phyloP scores from a whole-genome alignment of 2,113 vertebrate species.

The Ginglymostoma cirratum region DNA sequence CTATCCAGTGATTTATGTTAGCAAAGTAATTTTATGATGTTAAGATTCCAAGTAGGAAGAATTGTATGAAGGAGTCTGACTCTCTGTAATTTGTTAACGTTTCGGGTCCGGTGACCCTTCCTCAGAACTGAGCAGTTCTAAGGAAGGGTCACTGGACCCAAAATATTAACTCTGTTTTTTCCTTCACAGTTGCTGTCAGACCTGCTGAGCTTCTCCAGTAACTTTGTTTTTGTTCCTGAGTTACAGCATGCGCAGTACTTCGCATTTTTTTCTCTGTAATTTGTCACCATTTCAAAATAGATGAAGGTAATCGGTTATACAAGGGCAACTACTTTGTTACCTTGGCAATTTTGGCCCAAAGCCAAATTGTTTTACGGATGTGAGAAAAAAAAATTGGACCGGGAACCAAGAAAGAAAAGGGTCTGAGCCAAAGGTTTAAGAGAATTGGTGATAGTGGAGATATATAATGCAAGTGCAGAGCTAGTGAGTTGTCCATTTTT shows the following conservation, averaged over 20 bases:
- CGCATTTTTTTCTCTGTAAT: too few species aligned
- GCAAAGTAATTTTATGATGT: neutral
- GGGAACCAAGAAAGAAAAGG: neutral
- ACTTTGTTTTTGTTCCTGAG: too few species aligned
- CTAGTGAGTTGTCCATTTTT: neutral
- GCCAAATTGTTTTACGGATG: neutral
- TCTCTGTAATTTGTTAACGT: neutral
- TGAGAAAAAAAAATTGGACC: neutral
- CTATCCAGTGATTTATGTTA: neutral
- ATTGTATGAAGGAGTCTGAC: neutral
- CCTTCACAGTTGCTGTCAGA: too few species aligned
- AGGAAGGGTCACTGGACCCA: too few species aligned
- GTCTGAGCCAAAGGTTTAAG: neutral
- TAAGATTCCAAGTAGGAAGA: neutral
- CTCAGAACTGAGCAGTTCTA: too few species aligned
- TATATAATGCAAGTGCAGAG: neutral
- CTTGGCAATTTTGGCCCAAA: neutral
- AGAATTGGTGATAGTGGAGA: neutral
- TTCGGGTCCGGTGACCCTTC: too few species aligned
- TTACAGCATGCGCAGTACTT: too few species aligned
- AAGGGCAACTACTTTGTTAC: neutral
- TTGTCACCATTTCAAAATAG: neutral
- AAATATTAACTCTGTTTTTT: too few species aligned
- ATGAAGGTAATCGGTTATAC: neutral
- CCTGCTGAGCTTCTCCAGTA: too few species aligned